phyloP scores from a whole-genome alignment of 2,113 vertebrate genomes.

The Phrynosoma blainvillii region DNA sequence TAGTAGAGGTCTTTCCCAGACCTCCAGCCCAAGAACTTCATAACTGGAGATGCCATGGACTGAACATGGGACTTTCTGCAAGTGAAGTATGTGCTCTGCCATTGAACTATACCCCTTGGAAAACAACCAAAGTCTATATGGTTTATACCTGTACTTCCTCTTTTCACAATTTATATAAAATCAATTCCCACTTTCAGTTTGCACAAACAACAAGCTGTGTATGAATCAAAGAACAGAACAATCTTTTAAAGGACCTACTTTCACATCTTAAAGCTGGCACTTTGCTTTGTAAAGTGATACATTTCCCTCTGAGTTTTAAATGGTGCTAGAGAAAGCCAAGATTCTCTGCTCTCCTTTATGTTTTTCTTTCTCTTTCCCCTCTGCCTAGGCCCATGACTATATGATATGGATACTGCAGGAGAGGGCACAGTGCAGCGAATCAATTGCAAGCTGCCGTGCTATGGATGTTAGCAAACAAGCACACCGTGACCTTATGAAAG shows the following conservation, averaged over 20 bases:
- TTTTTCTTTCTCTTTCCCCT: not conserved
- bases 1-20: not conserved
- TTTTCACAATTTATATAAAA: slow-evolving; percentile 18
- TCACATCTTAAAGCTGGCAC: not conserved
- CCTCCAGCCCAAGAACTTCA: not conserved
- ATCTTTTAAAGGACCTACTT: slow-evolving; percentile 1
- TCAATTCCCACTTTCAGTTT: slow-evolving; percentile 19
- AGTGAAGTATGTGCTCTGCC: not conserved
- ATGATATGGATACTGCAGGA: not conserved
- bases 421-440: slow-evolving; percentile 45
- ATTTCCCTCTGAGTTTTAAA: slow-evolving; percentile 25
- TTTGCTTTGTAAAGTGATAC: slow-evolving; percentile 17
- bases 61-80: not conserved
- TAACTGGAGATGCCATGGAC: not conserved
- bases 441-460: slow-evolving; percentile 11
- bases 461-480: slow-evolving; percentile 43
- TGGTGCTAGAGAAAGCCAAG: not conserved
- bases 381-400: not conserved
- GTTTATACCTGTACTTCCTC: not conserved
- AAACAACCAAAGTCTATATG: slow-evolving; percentile 12
- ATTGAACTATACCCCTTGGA: slow-evolving; percentile 13
- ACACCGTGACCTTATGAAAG: slow-evolving; percentile 16
- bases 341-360: accelerated
- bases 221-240: slow-evolving; percentile 5
- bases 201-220: not conserved